Percentiles rank a stretch among this genome's conserved stretches.
phyloP scores from a whole-genome alignment of 2,888 invertebrate genomes.

The Eupithecia pulchellata region DNA sequence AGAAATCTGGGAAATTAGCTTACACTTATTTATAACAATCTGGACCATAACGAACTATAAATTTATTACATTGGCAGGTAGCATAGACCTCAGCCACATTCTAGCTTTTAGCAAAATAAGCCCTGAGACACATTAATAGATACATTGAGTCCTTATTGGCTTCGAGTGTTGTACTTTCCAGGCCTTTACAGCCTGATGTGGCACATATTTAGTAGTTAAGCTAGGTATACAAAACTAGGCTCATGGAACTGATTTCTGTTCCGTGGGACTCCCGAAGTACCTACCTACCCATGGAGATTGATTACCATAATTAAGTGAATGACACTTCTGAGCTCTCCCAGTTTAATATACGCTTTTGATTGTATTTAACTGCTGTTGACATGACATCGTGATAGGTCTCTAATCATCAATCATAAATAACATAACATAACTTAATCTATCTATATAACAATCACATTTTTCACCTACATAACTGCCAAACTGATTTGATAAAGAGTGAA shows the following conservation, averaged over 20 bases:
- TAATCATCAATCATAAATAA: too few relatives aligned
- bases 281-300: background rate
- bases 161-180: background rate
- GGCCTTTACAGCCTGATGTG: background rate
- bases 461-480: background rate
- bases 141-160: background rate
- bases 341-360: background rate
- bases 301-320: background rate
- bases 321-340: background rate
- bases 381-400: background rate
- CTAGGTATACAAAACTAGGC: too few relatives aligned
- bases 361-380: background rate
- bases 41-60: too few relatives aligned
- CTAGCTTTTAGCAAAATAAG: background rate
- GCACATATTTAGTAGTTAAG: background rate
- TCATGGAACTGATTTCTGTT: too few relatives aligned
- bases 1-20: slow-evolving; percentile 23
- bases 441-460: too few relatives aligned
- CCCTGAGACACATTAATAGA: background rate
- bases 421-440: too few relatives aligned
- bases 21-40: slow-evolving; percentile 2
- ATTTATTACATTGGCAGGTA: too few relatives aligned
- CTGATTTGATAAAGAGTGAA: background rate
- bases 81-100: too few relatives aligned
- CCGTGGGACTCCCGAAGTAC: too few relatives aligned